Evolutionary conservation across 2,888 invertebrate species (phyloP).

Genomic region (Pocota personata): DNA sequence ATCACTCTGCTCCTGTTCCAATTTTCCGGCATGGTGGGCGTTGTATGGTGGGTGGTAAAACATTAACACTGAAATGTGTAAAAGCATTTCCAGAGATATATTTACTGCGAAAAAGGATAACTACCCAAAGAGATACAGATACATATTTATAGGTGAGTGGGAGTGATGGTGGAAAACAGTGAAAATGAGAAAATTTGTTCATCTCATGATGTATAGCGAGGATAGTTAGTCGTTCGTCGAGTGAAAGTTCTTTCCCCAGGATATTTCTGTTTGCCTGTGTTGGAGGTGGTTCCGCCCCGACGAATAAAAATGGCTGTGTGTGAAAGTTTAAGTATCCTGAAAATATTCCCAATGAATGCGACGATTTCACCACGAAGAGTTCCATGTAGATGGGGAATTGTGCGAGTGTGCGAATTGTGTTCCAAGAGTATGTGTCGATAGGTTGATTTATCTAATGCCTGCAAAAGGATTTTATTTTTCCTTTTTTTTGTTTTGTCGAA

Average conservation of each 20-base stretch:
- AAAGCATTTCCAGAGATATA: constrained; percentile 71
- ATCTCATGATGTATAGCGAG: constrained; percentile 62
- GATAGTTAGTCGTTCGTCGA: constrained; percentile 28
- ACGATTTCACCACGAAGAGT: constrained; percentile 37
- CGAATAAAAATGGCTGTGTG: constrained; percentile 62
- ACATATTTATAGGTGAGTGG: constrained; percentile 6
- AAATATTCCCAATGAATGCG: constrained; percentile 26
- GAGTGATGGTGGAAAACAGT: constrained; percentile 50
- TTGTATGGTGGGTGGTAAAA: constrained; percentile 15
- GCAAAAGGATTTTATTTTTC: constrained; percentile 6
- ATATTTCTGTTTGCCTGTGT: constrained; percentile 39
- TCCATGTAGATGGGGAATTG: not conserved
- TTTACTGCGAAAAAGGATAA: constrained; percentile 73
- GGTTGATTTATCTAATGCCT: constrained; percentile 65
- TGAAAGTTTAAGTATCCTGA: constrained; percentile 51
- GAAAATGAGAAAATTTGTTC: constrained; percentile 65
- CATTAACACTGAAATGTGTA: constrained; percentile 73
- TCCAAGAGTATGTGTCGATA: constrained; percentile 49
- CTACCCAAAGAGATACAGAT: constrained; percentile 39
- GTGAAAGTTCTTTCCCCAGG: constrained; percentile 68
- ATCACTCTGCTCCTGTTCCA: constrained; percentile 29
- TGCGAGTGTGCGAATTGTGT: not conserved
- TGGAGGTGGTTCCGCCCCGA: constrained; percentile 62
- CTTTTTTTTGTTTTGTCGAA: constrained; percentile 14
- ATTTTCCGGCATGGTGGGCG: constrained; percentile 1